phyloP scores from a whole-genome alignment of 2,888 invertebrate species.

The Buathra laborator region DNA sequence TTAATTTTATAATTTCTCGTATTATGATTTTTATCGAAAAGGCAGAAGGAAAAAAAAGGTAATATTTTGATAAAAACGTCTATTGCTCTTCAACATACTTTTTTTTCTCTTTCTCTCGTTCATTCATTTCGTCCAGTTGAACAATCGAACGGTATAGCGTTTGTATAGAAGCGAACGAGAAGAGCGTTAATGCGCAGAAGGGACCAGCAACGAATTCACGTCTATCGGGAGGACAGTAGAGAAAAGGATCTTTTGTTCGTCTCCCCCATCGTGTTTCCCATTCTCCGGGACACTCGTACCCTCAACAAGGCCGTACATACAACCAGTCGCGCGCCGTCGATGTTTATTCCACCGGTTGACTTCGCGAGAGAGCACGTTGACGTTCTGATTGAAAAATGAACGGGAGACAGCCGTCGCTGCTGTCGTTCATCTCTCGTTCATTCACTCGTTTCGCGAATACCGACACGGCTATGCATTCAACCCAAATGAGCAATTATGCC shows the following conservation, averaged over 20 bases:
- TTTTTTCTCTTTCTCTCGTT: neutral
- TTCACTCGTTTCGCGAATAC: slow-evolving; percentile 41
- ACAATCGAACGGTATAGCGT: slow-evolving; percentile 17
- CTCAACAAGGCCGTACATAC: slow-evolving; percentile 37
- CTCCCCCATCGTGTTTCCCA: slow-evolving; percentile 56
- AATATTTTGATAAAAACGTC: too few species aligned
- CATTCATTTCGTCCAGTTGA: slow-evolving; percentile 34
- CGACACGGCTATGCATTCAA: slow-evolving; percentile 26
- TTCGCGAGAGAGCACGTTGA: slow-evolving; percentile 59
- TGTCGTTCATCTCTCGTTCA: slow-evolving; percentile 49
- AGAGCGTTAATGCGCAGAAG: slow-evolving; percentile 43
- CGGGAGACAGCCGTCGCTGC: slow-evolving; percentile 52
- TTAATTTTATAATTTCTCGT: too few species aligned
- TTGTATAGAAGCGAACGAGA: slow-evolving; percentile 6
- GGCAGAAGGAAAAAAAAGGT: too few species aligned
- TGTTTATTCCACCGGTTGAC: slow-evolving; percentile 70
- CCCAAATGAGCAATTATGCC: slow-evolving; percentile 58
- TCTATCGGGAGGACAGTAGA: slow-evolving; percentile 53
- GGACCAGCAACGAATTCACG: slow-evolving; percentile 42
- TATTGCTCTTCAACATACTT: neutral
- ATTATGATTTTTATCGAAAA: too few species aligned
- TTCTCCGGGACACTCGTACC: slow-evolving; percentile 43
- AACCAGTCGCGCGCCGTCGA: slow-evolving; percentile 48
- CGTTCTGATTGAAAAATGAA: slow-evolving; percentile 73
- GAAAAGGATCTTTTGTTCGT: slow-evolving; percentile 68